Conservation (phyloP, 2,797 vertebrate species). For the Melanotaenia maccullochi region DNA sequence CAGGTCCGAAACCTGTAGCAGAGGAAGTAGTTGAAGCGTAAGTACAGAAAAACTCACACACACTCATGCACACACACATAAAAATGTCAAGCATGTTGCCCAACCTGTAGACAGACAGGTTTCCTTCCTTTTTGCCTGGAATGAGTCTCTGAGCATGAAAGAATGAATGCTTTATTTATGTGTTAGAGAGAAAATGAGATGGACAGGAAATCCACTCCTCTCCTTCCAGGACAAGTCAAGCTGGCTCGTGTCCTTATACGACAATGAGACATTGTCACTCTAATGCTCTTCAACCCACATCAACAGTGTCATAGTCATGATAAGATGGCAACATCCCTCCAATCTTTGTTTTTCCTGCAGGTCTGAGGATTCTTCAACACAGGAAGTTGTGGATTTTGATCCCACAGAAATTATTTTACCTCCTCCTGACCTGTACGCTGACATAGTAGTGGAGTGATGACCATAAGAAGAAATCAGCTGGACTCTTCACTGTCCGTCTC, state of each 20-base stretch:
- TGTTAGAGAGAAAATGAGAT: constrained; percentile 9
- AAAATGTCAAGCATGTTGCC: constrained; percentile 38
- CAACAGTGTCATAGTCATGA: not conserved
- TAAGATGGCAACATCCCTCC: not conserved
- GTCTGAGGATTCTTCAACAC: not conserved
- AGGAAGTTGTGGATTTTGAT: constrained; percentile 36
- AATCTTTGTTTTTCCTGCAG: constrained; percentile 38
- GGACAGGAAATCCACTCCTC: not conserved
- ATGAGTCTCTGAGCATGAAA: constrained; percentile 19
- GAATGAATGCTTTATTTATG: constrained; percentile 1
- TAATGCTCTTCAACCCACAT: not conserved
- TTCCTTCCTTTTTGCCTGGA: constrained; percentile 17
- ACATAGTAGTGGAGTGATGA: constrained; percentile 43
- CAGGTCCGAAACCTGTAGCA: constrained; percentile 41
- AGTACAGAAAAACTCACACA: constrained; percentile 52
- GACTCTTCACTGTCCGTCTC: not conserved
- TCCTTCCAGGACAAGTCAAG: constrained; percentile 19
- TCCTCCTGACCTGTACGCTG: constrained; percentile 82
- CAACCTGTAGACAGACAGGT: constrained; percentile 40
- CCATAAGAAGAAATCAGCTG: not conserved
- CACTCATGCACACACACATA: constrained; percentile 18
- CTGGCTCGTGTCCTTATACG: not conserved
- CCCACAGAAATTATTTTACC: constrained; percentile 71
- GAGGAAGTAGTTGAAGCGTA: constrained; percentile 39
- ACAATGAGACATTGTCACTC: constrained; percentile 4